Base-by-base conservation (phyloP, 2,888 invertebrate genomes). In the Noctua comes region DNA sequence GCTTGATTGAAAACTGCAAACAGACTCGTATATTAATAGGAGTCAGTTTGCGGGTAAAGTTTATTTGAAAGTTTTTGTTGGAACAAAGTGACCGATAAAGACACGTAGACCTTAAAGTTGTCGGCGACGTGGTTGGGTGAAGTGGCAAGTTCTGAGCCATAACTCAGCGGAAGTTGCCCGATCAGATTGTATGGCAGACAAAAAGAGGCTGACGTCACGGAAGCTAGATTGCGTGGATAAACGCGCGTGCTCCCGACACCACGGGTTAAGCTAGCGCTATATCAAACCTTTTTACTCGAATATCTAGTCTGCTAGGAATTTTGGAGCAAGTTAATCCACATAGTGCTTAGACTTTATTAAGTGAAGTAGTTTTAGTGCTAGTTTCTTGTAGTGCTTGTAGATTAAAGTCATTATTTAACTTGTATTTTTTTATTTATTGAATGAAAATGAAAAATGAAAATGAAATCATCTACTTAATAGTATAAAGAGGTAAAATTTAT, bases 121-220 rank as follows among this genome's bases (percentile, higher is more conserved):
- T 90, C 84, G 88, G 88, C 87, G 88, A 84, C 87, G 88, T 89
- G 87, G 88, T 91, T 77, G 87, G 90, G 90, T 88, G 89, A 89
- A 93, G 92, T 92, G 91, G 92, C 91, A 93, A 94, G 92, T 95
- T 94, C 85, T 87, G 88, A 91, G 94, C 92, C 89, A 93, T 94
- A 94, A 94, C 92, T 95, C 92, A 95, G 90, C 89, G 87, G 86
- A 94, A 94, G 92, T 95, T 93, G 88, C 80, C 87, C 91, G 93
- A 95, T 94, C 94, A 94, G 95, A 95, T 95, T 93, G 95, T 91
- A 89, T 76, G 86, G 73, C 88, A 90, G 91, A 92, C 92, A 93
- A 93, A 94, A 93, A 93, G 91, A 89, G 90, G 89, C 89, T 86
- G 90, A 92, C 91, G 93, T 93, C 93, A 91, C 91, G 91, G 91